Evolutionary conservation across 2,113 vertebrate genomes (phyloP), one percentile per base, ranked within the genome.

Genomic region (Catharus bicknelli): DNA sequence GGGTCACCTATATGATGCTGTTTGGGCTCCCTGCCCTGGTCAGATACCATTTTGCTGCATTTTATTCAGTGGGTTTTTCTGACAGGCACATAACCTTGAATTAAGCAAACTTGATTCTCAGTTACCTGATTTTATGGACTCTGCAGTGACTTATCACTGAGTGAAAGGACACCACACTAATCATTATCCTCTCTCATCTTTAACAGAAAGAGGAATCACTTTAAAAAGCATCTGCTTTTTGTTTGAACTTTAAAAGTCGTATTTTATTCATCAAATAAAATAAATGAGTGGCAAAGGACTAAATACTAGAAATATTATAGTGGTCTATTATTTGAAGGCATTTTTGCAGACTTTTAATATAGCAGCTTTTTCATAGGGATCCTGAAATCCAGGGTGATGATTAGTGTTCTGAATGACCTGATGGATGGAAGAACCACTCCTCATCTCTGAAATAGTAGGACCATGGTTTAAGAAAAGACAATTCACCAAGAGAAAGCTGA

Each of bases 1-100:
- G 90, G 85, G 95, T 97, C 94, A 86, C 86, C 73, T 95, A 94
- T 86, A 93, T 69, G 82, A 69, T 94, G 79, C 74, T 77, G 40
- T 90, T 94, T 86, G 68, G 70, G 47, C 25, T 94, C 69, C 20
- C 50, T 93, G 42, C 29, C 38, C 68, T 75, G 30, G 48, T 78
- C 64, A 61, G n/a, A 75, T 55, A 90, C 11, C 36, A 83, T 89
- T 54, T 94, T 92, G 53, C 48, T 54, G 61, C 42, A 30, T 90
- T 92, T 93, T 68, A 61, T 86, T 86, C 30, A 72, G 26, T 1
- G 1, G 2, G 18, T 64, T 93, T 94, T 70, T 90, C 80, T 93
- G 48, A 38, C 21, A 79, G 43, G 32, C 57, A 61, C 10, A 29
- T 58, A 92, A 61, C 26, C 7, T 58, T 29, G 61, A 86, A 40